Evolutionary conservation across 2,797 vertebrate species (phyloP).

Genomic region (Pelochelys cantorii): DNA sequence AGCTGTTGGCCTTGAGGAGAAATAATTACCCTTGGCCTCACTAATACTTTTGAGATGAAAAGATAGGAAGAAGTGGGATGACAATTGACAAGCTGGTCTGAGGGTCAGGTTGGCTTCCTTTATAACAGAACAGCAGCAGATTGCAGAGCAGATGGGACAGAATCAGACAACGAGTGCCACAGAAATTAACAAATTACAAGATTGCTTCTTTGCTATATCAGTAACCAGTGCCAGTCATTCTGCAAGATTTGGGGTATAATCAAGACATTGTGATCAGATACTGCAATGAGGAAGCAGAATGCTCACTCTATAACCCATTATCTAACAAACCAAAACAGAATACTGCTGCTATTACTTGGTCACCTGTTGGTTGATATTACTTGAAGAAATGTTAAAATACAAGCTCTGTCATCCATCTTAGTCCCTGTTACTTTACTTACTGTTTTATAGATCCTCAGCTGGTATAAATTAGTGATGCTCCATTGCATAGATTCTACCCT

Average conservation of each 20-base stretch:
- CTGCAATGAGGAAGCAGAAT: not conserved
- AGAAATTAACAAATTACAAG: slow-evolving; percentile 57
- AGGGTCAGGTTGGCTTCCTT: slow-evolving; percentile 45
- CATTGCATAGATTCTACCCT: not conserved
- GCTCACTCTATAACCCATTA: slow-evolving; percentile 20
- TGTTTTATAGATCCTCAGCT: not conserved
- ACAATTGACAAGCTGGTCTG: slow-evolving; percentile 29
- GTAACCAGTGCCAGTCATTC: slow-evolving; percentile 44
- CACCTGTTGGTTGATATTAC: not conserved
- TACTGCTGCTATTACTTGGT: not conserved
- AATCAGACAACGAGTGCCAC: slow-evolving; percentile 60
- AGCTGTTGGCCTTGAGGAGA: slow-evolving; percentile 29
- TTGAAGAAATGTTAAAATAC: not conserved
- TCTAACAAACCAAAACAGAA: slow-evolving; percentile 3
- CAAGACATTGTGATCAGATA: not conserved
- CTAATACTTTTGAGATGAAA: slow-evolving; percentile 38
- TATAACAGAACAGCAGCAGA: slow-evolving; percentile 49
- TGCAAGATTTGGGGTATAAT: slow-evolving; percentile 44
- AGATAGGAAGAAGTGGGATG: slow-evolving; percentile 15
- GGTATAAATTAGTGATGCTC: not conserved
- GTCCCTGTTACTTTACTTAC: not conserved
- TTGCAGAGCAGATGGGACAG: slow-evolving; percentile 68
- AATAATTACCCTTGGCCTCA: slow-evolving; percentile 5
- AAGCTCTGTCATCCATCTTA: not conserved
- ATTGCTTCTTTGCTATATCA: slow-evolving; percentile 16